Evolutionary conservation across 2,888 invertebrate species (phyloP), one percentile per base, ranked within the genome.

Genomic region (Dione juno): DNA sequence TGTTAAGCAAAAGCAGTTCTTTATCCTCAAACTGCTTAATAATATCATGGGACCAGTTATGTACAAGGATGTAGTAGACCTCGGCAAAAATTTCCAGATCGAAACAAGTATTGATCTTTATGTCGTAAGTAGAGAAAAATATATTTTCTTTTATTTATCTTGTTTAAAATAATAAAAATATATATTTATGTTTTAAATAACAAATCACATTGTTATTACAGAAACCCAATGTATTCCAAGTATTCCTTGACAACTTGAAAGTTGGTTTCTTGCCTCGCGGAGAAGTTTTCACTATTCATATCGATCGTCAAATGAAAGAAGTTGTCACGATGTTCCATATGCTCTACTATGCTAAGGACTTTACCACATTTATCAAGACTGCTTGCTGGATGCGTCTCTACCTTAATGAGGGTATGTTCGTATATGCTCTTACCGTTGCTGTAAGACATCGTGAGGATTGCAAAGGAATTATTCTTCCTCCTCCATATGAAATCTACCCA

Each of bases 401-500:
- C 80, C 77, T 94, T 69, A 94, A 95, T 81, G 94, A 94, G 80
- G 93, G 94, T 73, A 93, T 94, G 90, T 94, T 94, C 76, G 91
- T 93, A 11, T 94, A 94, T 77, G 94, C 94, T 65, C 84, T 94
- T 21, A 93, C 91, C 72, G 89, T 94, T 8, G 94, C 94, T 48
- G 87, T 92, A 75, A 88, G 93, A 77, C 94, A 94, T 77, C 90
- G 94, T 64, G 86, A 88, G 11, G 94, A 94, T 81, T 91, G 90
- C 84, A 89, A 81, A 74, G 92, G 92, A 41, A 86, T 94, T 67
- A 86, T 93, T 40, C 82, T 94, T 41, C 94, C 94, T 54, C 93
- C 94, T 72, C 90, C 93, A 1, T 94, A 94, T 78, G 94, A 95
- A 84, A 91, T 94, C 77, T 92, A 94, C 75, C 96, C 96, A 0